Evolutionary conservation across 2,888 invertebrate genomes (phyloP).

Genomic region (Netelia inedita): DNA sequence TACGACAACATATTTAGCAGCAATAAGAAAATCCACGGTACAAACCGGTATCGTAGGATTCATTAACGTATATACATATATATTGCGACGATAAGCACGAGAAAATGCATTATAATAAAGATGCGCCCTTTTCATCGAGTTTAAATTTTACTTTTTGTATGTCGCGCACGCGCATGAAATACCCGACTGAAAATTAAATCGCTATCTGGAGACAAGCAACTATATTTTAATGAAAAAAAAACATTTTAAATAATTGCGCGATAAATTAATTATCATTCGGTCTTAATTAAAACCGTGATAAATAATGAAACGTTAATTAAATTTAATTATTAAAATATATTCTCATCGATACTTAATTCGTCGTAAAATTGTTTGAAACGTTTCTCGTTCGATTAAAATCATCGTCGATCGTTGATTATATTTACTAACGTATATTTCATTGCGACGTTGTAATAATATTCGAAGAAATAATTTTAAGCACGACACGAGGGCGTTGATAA

Average conservation of each 20-base stretch:
- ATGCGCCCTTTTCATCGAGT: neutral
- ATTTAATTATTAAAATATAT: neutral
- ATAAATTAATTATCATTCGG: neutral
- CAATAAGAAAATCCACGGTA: slow-evolving; percentile 46
- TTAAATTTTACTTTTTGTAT: neutral
- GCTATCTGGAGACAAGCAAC: neutral
- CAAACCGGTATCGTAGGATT: slow-evolving; percentile 59
- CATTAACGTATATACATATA: neutral
- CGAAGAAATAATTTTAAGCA: too few species aligned
- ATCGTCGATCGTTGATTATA: too few species aligned
- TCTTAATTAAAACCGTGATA: neutral
- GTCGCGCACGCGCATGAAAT: neutral
- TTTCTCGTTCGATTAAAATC: neutral
- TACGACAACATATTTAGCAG: slow-evolving; percentile 62
- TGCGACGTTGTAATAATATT: too few species aligned
- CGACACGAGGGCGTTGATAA: too few species aligned
- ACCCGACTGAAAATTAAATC: neutral
- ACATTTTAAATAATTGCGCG: neutral
- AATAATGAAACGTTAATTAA: too few species aligned
- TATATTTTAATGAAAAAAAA: neutral
- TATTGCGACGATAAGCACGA: slow-evolving; percentile 20
- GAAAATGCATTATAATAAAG: neutral
- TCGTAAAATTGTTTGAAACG: neutral
- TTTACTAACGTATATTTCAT: too few species aligned
- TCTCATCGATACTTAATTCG: neutral